phyloP scores from a whole-genome alignment of 2,797 vertebrate species.

The Myoxocephalus aenaeus region DNA sequence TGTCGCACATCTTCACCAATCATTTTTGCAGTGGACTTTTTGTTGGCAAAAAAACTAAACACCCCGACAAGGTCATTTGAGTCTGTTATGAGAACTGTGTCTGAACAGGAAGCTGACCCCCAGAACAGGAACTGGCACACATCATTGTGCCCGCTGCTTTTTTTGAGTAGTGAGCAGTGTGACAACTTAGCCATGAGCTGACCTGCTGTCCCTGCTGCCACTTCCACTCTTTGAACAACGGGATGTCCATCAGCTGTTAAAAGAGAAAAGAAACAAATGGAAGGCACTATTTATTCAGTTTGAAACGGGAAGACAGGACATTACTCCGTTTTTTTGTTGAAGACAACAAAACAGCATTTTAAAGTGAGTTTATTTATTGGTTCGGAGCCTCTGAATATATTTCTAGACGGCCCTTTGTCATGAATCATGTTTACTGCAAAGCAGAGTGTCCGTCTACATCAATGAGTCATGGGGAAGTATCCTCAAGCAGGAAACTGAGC shows the following conservation, averaged over 20 bases:
- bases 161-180: slow-evolving; percentile 19
- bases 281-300: neutral
- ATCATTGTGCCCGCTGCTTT: neutral
- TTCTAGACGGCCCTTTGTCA: slow-evolving; percentile 20
- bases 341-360: neutral
- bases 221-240: slow-evolving; percentile 5
- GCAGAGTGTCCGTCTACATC: slow-evolving; percentile 22
- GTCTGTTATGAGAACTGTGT: neutral
- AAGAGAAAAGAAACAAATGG: neutral
- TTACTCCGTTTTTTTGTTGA: neutral
- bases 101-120: slow-evolving; percentile 34
- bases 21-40: neutral
- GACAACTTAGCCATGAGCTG: slow-evolving; percentile 30
- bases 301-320: neutral
- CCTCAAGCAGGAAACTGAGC: slow-evolving; percentile 22
- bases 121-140: slow-evolving; percentile 24
- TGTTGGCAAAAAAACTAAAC: neutral
- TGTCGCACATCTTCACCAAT: neutral
- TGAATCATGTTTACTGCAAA: slow-evolving; percentile 28
- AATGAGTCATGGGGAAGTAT: slow-evolving; percentile 35
- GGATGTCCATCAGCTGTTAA: neutral
- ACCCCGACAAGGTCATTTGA: slow-evolving; percentile 2
- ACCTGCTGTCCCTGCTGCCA: slow-evolving; percentile 28
- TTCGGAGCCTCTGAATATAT: slow-evolving; percentile 1
- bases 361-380: neutral